Base-by-base conservation (phyloP, 2,797 vertebrate species). In the Scolopax bukidnonensis region DNA sequence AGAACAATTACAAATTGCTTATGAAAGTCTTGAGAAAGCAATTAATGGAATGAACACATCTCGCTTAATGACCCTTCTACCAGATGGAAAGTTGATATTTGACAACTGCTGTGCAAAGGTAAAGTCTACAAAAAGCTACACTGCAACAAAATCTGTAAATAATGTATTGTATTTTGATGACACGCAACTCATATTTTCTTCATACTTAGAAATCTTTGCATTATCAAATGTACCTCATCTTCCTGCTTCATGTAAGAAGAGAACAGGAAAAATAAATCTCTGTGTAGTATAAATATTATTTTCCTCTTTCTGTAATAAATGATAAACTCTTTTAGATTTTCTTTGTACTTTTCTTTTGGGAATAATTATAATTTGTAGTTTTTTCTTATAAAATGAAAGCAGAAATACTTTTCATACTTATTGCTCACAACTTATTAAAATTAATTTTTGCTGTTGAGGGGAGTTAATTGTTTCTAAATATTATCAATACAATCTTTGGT, bases 21-120 rank as follows among this genome's bases (percentile, higher is more conserved):
- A 98, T 97, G 96, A 98, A 90, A 94, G 98, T 84, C 97, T 98
- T 32, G 97, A 98, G 59, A 98, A 96, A 89, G 97, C 98, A 73
- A 97, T 99, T 60, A 84, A 94, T 84, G 95, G 82, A 91, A 95
- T 99, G 75, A 97, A 97, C 71, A 94, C 90, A 28, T 97, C 80
- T 91, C 94, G 75, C 38, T 93, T 96, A 93, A 76, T 59, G 69
- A 93, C 95, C 38, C 40, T 97, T 71, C 95, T 97, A 63, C 95
- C 93, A 71, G 96, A 98, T 90, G 95, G 89, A 69, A 97, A 97
- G 51, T 98, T 96, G 1, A 48, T 98, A 87, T 97, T 96, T 96
- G 99, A 99, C 93, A 96, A 91, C 89, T 98, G 97, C 69, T 98
- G 96, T 85, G 96, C 96, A 90, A 98, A 98, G 98, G 99, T 99